phyloP scores from a whole-genome alignment of 2,113 vertebrate genomes.

The Chinchilla lanigera region DNA sequence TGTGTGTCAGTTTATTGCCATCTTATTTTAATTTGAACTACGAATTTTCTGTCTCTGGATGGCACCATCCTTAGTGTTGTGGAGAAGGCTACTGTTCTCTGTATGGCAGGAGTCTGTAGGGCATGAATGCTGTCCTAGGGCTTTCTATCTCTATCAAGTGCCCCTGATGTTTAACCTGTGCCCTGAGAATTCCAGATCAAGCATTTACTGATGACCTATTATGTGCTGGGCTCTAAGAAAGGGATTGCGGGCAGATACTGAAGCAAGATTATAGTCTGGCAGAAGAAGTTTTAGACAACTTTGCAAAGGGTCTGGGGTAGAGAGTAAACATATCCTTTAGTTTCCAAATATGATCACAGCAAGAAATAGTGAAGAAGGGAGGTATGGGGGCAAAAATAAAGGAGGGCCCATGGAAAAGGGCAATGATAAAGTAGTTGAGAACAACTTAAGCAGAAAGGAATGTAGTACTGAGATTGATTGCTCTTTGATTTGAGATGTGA shows the following conservation, averaged over 20 bases:
- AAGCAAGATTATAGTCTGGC: not conserved
- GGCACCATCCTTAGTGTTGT: not conserved
- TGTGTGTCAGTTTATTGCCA: slow-evolving; percentile 57
- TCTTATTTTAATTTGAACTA: slow-evolving; percentile 69
- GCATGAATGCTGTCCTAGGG: not conserved
- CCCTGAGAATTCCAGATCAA: not conserved
- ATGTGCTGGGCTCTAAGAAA: not conserved
- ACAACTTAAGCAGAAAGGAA: not conserved
- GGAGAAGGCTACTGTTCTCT: not conserved
- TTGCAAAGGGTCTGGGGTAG: not conserved
- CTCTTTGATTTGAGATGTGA: not conserved
- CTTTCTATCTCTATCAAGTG: not conserved
- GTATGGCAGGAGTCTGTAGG: not conserved
- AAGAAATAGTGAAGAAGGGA: not conserved
- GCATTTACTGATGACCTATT: not conserved
- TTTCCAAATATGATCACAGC: too few relatives aligned
- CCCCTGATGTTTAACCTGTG: not conserved
- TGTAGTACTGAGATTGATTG: not conserved
- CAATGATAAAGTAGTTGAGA: not conserved
- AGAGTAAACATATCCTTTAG: not conserved
- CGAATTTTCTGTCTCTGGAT: slow-evolving; percentile 44
- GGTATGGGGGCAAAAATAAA: not conserved
- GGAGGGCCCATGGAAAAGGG: not conserved
- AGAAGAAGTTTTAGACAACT: not conserved
- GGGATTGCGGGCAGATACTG: not conserved